These are phyloP conservation scores for Acipenser transmontanus DNA, from an alignment of 2,797 vertebrate genomes.

Conservation along the genomic window DNA sequence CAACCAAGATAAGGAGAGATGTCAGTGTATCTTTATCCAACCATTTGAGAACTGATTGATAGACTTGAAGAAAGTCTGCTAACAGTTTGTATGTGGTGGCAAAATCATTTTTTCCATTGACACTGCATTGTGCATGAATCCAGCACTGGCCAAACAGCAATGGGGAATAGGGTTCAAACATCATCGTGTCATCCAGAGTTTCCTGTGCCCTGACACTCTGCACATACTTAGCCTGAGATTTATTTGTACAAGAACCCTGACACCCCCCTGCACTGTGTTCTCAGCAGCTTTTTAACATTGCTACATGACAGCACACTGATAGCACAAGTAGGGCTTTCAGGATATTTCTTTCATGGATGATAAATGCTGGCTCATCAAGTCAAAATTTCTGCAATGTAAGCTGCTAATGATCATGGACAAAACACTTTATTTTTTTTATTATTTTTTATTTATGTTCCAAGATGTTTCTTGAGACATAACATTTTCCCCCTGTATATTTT, in stretches of 20 bases:
- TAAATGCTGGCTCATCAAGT: conserved; percentile 9
- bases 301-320: conserved; percentile 41
- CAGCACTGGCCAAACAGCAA: conserved; percentile 1
- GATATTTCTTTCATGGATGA: conserved; percentile 20
- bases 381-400: conserved; percentile 18
- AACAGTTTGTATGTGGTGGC: no score
- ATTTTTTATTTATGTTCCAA: no score
- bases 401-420: conserved; percentile 8
- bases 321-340: conserved; percentile 37
- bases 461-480: no score
- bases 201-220: conserved; percentile 33
- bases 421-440: background rate
- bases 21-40: no score
- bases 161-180: conserved; percentile 16
- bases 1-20: no score
- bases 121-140: no score
- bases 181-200: conserved; percentile 21
- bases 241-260: conserved; percentile 35
- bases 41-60: no score
- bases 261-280: conserved; percentile 48
- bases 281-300: conserved; percentile 43
- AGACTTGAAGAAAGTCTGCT: no score
- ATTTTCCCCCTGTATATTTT: no score
- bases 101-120: no score
- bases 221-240: conserved; percentile 35